Percentiles rank a stretch among this genome's conserved stretches.
phyloP scores from a whole-genome alignment of 2,797 vertebrate species.

The Alfaro cultratus region DNA sequence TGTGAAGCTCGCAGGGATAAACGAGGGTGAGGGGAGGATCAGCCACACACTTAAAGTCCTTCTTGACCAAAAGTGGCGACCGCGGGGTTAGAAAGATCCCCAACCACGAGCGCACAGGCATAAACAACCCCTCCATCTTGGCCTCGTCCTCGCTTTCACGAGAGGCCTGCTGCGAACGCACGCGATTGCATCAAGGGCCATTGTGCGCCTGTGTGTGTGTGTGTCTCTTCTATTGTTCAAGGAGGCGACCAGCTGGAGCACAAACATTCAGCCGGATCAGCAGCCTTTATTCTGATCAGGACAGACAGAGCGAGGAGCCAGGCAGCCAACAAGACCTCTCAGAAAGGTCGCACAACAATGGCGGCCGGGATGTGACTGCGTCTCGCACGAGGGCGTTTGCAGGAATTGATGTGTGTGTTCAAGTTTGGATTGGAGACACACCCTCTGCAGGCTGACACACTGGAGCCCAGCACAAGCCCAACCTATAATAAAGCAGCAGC shows the following conservation, averaged over 20 bases:
- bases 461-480: constrained; percentile 36
- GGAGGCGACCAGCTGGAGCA: constrained; percentile 76
- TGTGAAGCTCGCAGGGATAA: constrained; percentile 4
- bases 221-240: constrained; percentile 74
- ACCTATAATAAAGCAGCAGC: constrained; percentile 49
- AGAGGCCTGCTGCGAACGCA: constrained; percentile 54
- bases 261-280: constrained; percentile 69
- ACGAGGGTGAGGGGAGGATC: background rate
- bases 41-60: constrained; percentile 1
- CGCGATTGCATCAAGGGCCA: constrained; percentile 41
- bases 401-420: constrained; percentile 17
- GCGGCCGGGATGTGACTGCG: background rate
- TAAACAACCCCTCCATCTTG: constrained; percentile 49
- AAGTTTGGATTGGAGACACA: constrained; percentile 38
- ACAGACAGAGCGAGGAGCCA: constrained; percentile 37
- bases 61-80: constrained; percentile 29
- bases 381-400: background rate
- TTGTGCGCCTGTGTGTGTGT: constrained; percentile 2
- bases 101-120: constrained; percentile 25
- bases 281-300: constrained; percentile 76
- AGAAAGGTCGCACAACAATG: background rate
- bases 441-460: constrained; percentile 41
- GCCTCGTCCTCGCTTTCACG: constrained; percentile 36
- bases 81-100: constrained; percentile 45
- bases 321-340: background rate